These are phyloP conservation scores for Macquaria australasica DNA, from an alignment of 2,113 vertebrate species.

Conservation along the genomic window DNA sequence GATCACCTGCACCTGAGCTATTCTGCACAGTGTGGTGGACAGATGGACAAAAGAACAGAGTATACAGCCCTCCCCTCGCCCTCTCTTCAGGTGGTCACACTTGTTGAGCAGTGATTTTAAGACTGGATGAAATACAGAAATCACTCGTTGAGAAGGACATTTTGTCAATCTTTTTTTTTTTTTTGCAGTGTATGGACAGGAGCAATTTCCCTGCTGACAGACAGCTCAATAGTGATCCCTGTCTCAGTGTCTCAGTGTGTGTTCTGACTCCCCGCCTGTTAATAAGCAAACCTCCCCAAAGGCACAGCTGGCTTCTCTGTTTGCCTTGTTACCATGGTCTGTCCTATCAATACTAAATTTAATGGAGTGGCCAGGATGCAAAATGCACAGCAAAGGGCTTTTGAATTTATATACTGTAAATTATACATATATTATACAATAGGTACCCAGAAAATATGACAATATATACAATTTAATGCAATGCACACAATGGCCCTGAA, in stretches of 20 bases:
- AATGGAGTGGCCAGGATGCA: slow-evolving; percentile 49
- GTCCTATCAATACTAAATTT: slow-evolving; percentile 64
- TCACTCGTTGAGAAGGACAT: not conserved
- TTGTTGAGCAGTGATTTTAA: slow-evolving; percentile 3
- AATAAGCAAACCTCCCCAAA: slow-evolving; percentile 74
- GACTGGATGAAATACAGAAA: slow-evolving; percentile 36
- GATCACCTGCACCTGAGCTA: slow-evolving; percentile 6
- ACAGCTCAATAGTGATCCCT: slow-evolving; percentile 66
- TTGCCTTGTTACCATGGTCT: slow-evolving; percentile 66
- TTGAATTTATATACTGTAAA: slow-evolving; percentile 3
- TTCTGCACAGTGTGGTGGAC: not conserved
- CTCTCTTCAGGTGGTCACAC: slow-evolving; percentile 38
- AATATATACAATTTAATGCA: slow-evolving; percentile 1
- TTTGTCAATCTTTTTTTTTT: slow-evolving; percentile 23
- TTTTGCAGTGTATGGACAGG: slow-evolving; percentile 35
- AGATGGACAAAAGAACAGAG: slow-evolving; percentile 23
- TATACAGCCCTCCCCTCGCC: not conserved
- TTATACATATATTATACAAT: not conserved
- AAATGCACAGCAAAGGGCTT: slow-evolving; percentile 31
- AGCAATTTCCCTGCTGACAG: slow-evolving; percentile 66
- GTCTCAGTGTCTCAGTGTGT: slow-evolving; percentile 62
- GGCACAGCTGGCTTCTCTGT: slow-evolving; percentile 68
- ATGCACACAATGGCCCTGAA: not conserved
- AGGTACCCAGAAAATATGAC: slow-evolving; percentile 1
- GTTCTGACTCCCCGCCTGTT: slow-evolving; percentile 69